phyloP scores from a whole-genome alignment of 2,113 vertebrate species.

The Brachirus orientalis region DNA sequence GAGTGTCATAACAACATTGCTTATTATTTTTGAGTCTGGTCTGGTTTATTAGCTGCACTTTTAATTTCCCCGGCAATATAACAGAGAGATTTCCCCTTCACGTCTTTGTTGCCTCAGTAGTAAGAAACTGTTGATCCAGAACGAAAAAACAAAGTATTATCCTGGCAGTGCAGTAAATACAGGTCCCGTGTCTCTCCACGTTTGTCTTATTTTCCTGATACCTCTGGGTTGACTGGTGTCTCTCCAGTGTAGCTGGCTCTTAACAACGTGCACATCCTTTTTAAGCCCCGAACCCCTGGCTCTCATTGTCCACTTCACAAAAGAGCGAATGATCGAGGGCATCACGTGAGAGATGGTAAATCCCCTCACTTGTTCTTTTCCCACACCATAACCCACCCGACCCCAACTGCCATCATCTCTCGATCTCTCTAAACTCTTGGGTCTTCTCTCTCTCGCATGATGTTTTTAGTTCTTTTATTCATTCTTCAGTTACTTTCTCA shows the following conservation, averaged over 20 bases:
- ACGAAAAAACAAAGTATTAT: background rate
- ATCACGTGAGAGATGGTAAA: constrained; percentile 71
- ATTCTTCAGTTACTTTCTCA: background rate
- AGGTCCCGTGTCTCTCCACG: background rate
- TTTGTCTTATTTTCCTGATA: constrained; percentile 48
- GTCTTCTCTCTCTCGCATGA: background rate
- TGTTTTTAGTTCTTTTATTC: background rate
- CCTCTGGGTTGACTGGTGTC: constrained; percentile 61
- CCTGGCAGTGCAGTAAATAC: constrained; percentile 6
- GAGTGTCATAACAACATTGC: no score
- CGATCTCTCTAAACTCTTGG: constrained; percentile 4
- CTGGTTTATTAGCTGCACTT: background rate
- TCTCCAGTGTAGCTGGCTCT: constrained; percentile 49
- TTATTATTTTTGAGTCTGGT: background rate
- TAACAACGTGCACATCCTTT: constrained; percentile 62
- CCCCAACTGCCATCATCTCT: constrained; percentile 4
- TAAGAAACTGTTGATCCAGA: background rate
- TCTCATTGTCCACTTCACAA: constrained; percentile 75
- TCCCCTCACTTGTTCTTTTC: constrained; percentile 41
- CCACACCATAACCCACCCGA: constrained; percentile 4
- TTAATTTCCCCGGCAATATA: background rate
- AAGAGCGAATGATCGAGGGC: constrained; percentile 76
- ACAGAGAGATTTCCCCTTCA: background rate
- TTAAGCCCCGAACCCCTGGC: constrained; percentile 70
- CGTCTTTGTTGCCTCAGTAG: background rate